Conservation (phyloP, 2,888 invertebrate genomes). For the Lasioglossum lativentre region DNA sequence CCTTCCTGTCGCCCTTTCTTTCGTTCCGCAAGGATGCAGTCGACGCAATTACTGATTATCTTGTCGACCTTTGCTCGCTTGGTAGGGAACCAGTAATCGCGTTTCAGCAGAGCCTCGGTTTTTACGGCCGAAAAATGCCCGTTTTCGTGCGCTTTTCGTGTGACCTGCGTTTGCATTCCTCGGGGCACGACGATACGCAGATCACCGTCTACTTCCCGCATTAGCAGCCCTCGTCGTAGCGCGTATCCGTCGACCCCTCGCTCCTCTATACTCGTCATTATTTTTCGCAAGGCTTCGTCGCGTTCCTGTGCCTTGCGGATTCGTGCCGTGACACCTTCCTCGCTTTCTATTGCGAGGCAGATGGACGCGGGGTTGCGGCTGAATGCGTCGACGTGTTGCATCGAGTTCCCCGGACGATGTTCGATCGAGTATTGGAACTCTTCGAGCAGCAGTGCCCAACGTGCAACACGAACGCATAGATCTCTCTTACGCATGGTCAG, state of each 20-base stretch:
- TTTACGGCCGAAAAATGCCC: background rate
- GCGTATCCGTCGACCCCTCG: background rate
- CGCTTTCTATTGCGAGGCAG: background rate
- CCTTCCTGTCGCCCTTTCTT: background rate
- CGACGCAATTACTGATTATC: background rate
- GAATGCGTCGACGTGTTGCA: background rate
- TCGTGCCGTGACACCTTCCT: background rate
- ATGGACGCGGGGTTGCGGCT: background rate
- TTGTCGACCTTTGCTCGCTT: background rate
- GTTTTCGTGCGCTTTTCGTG: background rate
- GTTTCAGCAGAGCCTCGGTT: background rate
- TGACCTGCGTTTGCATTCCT: slow-evolving; percentile 1
- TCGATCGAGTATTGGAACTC: background rate
- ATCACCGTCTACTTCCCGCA: background rate
- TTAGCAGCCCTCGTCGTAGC: background rate
- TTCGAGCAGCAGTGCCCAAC: background rate
- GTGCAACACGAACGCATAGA: background rate
- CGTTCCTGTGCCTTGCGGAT: background rate
- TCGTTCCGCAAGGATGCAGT: background rate
- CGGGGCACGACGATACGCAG: background rate
- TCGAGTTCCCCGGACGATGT: background rate
- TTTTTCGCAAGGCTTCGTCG: background rate
- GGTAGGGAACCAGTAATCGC: background rate
- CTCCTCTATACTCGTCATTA: background rate
- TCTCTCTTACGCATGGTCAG: background rate